Evolutionary conservation across 1,140 invertebrate species (phyloP).

Genomic region (Drosophila kepulauana): DNA sequence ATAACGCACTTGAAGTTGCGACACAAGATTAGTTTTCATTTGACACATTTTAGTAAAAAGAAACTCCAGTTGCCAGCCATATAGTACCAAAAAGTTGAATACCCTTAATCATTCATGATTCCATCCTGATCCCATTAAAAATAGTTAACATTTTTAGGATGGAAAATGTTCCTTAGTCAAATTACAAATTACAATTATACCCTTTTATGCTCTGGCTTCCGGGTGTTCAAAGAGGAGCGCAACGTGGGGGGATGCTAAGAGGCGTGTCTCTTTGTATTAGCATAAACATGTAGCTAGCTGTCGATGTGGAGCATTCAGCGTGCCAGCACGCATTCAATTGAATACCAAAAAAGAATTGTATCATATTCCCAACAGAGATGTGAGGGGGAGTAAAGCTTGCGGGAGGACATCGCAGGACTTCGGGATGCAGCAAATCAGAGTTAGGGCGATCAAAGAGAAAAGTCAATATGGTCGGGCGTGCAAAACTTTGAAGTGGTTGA

Average conservation of each 20-base stretch:
- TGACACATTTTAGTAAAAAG: no score
- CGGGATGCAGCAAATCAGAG: constrained; percentile 12
- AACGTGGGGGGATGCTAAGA: not conserved
- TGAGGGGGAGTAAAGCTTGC: not conserved
- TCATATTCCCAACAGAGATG: constrained; percentile 3
- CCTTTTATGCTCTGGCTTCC: no score
- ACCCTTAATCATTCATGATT: no score
- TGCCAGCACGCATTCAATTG: constrained; percentile 10
- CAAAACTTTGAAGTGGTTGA: constrained; percentile 54
- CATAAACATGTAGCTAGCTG: constrained; percentile 44
- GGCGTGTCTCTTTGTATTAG: constrained; percentile 41
- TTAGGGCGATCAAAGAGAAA: constrained; percentile 31
- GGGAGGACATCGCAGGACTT: not conserved
- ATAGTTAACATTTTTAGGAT: no score
- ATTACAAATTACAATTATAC: no score
- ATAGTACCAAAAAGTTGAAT: no score
- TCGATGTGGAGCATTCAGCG: constrained; percentile 20
- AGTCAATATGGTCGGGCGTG: constrained; percentile 61
- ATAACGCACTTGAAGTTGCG: no score
- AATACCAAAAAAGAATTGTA: constrained; percentile 27
- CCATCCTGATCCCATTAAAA: no score
- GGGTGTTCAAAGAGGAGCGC: no score
- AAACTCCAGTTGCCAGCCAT: no score
- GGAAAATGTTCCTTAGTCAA: no score
- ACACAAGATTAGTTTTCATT: no score